Evolutionary conservation across 2,113 vertebrate genomes (phyloP).

Genomic region (Zapus hudsonius): DNA sequence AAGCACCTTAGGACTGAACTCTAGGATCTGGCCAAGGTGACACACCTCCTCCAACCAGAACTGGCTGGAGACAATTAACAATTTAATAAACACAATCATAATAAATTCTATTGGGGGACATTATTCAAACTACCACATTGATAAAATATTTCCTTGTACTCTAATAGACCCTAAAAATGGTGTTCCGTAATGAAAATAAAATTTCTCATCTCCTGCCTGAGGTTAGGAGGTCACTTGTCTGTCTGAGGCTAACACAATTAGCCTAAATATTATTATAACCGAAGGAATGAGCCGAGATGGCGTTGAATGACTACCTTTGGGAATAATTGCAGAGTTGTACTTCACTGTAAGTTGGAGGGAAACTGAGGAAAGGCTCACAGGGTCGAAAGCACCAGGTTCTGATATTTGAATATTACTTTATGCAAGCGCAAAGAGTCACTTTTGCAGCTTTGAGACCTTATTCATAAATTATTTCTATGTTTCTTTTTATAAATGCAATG

Average conservation of each 20-base stretch:
- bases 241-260: background rate
- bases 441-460: background rate
- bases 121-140: too few species aligned
- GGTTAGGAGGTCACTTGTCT: background rate
- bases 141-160: conserved; percentile 4
- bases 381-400: background rate
- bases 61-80: too few species aligned
- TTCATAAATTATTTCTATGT: conserved; percentile 2
- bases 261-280: background rate
- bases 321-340: background rate
- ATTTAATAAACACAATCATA: too few species aligned
- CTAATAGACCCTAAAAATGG: conserved; percentile 23
- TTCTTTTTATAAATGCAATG: conserved; percentile 63
- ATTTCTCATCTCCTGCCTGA: background rate
- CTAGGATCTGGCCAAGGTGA: too few species aligned
- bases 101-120: too few species aligned
- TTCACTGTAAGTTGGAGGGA: background rate
- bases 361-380: conserved; percentile 27
- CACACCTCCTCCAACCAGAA: too few species aligned
- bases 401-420: conserved; percentile 17
- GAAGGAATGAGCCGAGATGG: background rate
- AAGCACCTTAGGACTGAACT: too few species aligned
- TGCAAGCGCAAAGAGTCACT: background rate
- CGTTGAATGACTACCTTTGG: conserved; percentile 16
- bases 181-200: conserved; percentile 42